Evolutionary conservation across 1,140 invertebrate species (phyloP), one percentile per base, ranked within the genome.

Genomic region (Acyrthosiphon pisum): DNA sequence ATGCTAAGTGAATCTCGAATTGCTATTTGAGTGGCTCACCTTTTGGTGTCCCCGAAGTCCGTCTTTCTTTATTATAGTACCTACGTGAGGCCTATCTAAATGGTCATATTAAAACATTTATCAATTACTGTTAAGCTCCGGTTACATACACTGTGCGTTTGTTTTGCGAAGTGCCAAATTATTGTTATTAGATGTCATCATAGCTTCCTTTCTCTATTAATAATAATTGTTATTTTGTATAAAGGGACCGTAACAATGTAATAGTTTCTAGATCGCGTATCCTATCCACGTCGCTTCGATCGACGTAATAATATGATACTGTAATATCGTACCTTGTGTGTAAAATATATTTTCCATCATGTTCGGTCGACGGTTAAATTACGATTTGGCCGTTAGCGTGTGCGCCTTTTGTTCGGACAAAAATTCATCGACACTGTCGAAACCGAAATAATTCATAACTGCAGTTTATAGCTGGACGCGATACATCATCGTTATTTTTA

Each of bases 401-500:
- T 60, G 56, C 1, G 60, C n/a, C n/a, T n/a, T 35, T 76, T 76
- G n/a, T 76, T 18, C n/a, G 60, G 4, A 76, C 30, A 76, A 76
- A n/a, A n/a, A n/a, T n/a, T 76, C n/a, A 14, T 76, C n/a, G 60
- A 68, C 60, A 68, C 60, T 68, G n/a, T 68, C 60, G n/a, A 76
- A n/a, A n/a, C 11, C n/a, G 14, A 76, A 76, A 76, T 76, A 76
- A n/a, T 76, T 76, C 30, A 76, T 76, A 76, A 76, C 30, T n/a
- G 9, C 6, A 41, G 30, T 68, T n/a, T 68, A 76, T n/a, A 18
- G 60, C 30, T n/a, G 60, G 60, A n/a, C n/a, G 60, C n/a, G 30
- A 76, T 76, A 76, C n/a, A 76, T 76, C n/a, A 76, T 76, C n/a
- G 60, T 76, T 76, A 76, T 76, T 76, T 76, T 76, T 76, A 76